A percentile compares a stretch with the other conserved stretches of the same genome.
phyloP scores from a whole-genome alignment of 2,888 invertebrate genomes.

The Punctoribates punctum region DNA sequence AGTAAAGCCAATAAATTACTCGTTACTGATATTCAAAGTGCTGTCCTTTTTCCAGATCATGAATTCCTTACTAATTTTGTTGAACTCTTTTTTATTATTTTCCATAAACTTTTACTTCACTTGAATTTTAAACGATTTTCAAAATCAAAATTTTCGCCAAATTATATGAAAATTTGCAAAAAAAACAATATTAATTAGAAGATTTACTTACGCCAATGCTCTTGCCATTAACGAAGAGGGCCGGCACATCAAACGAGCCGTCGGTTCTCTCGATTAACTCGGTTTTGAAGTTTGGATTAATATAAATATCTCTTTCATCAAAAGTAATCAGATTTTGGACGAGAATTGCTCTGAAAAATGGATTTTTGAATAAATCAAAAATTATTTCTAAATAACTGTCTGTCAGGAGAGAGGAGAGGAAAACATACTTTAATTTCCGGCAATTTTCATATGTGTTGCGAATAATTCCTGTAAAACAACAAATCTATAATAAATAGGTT shows the following conservation, averaged over 20 bases:
- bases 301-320: slow-evolving; percentile 43
- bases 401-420: not conserved
- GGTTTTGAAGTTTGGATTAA: slow-evolving; percentile 32
- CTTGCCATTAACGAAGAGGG: slow-evolving; percentile 40
- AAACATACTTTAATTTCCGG: slow-evolving; percentile 34
- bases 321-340: slow-evolving; percentile 38
- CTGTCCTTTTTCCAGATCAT: no score
- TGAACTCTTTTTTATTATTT: no score
- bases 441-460: slow-evolving; percentile 42
- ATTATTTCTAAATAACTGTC: not conserved
- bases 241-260: slow-evolving; percentile 23
- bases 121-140: no score
- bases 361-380: no score
- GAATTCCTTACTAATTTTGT: no score
- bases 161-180: no score
- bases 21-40: no score
- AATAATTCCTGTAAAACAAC: slow-evolving; percentile 34
- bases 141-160: no score
- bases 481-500: not conserved
- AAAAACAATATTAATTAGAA: no score
- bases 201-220: slow-evolving; percentile 41
- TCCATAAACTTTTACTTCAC: no score
- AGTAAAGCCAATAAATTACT: no score
- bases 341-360: slow-evolving; percentile 39
- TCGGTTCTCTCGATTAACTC: slow-evolving; percentile 36